Percentiles rank a stretch among this genome's conserved stretches.
Evolutionary conservation across 2,113 vertebrate genomes (phyloP).

Genomic region (Eira barbara): DNA sequence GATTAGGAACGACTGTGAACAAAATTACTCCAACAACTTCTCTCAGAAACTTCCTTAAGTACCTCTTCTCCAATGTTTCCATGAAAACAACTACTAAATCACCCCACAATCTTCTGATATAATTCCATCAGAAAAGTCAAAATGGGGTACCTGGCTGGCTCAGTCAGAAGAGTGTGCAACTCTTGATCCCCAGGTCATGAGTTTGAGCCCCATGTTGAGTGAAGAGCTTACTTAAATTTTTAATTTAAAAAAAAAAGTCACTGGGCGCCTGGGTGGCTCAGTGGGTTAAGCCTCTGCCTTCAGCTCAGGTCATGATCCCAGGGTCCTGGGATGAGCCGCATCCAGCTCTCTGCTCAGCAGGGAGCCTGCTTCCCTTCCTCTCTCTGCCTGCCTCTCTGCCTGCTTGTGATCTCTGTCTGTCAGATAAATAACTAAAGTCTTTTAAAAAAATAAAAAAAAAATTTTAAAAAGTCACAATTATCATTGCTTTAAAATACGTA

Average conservation of each 20-base stretch:
- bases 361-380: too few relatives aligned
- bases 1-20: neutral
- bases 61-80: neutral
- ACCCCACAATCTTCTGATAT: neutral
- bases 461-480: neutral
- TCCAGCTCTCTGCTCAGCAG: too few relatives aligned
- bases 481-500: neutral
- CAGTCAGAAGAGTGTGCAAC: neutral
- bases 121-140: conserved; percentile 20
- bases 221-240: neutral
- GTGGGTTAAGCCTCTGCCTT: too few relatives aligned
- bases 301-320: too few relatives aligned
- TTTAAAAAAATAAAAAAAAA: too few relatives aligned
- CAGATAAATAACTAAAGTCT: too few relatives aligned
- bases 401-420: too few relatives aligned
- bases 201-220: neutral
- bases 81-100: neutral
- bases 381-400: too few relatives aligned
- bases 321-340: too few relatives aligned
- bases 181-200: neutral
- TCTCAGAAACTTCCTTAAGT: conserved; percentile 2
- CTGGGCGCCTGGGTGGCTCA: too few relatives aligned
- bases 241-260: neutral
- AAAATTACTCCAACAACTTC: neutral
- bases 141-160: neutral